These are phyloP conservation scores for Eupleurogrammus muticus DNA, from an alignment of 2,797 vertebrate species.

Conservation along the genomic window DNA sequence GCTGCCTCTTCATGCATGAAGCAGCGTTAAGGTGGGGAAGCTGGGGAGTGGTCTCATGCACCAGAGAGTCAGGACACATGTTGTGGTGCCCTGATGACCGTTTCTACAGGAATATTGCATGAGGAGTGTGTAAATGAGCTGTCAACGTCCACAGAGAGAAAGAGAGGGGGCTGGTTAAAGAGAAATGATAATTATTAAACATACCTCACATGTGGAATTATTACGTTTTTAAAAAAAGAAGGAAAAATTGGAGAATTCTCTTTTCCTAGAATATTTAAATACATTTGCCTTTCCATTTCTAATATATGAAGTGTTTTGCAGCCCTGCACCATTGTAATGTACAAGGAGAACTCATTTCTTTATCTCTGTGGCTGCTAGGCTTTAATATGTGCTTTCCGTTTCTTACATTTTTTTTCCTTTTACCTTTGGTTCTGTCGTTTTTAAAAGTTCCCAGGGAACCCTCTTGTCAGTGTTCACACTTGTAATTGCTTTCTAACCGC, in stretches of 20 bases:
- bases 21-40: neutral
- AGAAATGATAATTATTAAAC: neutral
- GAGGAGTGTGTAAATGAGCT: neutral
- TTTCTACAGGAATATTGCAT: neutral
- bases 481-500: constrained; percentile 28
- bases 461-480: neutral
- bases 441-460: neutral
- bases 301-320: constrained; percentile 4
- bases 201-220: neutral
- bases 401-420: neutral
- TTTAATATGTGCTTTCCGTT: neutral
- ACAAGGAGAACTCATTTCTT: constrained; percentile 6
- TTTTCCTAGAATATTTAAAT: constrained; percentile 6
- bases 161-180: neutral
- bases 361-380: neutral
- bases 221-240: neutral
- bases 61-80: neutral
- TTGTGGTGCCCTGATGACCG: neutral
- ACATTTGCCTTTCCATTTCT: constrained; percentile 19
- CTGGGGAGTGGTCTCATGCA: constrained; percentile 3
- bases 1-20: constrained; percentile 18
- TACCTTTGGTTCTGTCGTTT: neutral
- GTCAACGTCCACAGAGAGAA: neutral
- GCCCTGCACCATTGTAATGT: neutral
- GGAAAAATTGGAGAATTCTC: neutral